Conservation (phyloP, 2,888 invertebrate species). For the Hypomecis atomaria region DNA sequence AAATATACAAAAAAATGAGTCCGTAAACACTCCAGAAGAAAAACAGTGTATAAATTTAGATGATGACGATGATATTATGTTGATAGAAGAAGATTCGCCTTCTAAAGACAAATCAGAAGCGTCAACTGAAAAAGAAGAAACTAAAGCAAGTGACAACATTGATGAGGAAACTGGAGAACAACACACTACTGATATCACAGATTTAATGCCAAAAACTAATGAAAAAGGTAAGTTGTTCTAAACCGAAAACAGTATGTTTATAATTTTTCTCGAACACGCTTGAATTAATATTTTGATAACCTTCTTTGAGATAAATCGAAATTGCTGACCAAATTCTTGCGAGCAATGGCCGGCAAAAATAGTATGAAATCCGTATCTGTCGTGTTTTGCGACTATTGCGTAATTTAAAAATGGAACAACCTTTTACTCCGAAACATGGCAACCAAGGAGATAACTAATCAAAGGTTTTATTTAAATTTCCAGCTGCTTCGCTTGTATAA, state of each 20-base stretch:
- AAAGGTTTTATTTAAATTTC: too few species aligned
- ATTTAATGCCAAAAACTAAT: slow-evolving; percentile 34
- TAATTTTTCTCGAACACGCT: neutral
- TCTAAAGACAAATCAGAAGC: slow-evolving; percentile 42
- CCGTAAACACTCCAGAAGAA: slow-evolving; percentile 36
- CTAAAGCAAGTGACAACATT: slow-evolving; percentile 30
- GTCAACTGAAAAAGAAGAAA: slow-evolving; percentile 34
- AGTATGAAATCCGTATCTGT: too few species aligned
- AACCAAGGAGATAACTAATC: too few species aligned
- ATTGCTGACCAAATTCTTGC: too few species aligned
- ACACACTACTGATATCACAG: slow-evolving; percentile 25
- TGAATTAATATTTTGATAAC: too few species aligned
- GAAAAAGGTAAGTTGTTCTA: slow-evolving; percentile 46
- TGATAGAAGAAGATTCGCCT: slow-evolving; percentile 71
- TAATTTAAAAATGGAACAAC: too few species aligned
- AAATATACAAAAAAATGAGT: slow-evolving; percentile 23
- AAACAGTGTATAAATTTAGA: slow-evolving; percentile 69
- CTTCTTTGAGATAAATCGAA: too few species aligned
- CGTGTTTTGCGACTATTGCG: too few species aligned
- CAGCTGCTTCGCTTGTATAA: too few species aligned
- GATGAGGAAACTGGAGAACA: slow-evolving; percentile 43
- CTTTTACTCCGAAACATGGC: too few species aligned
- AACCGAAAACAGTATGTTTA: neutral
- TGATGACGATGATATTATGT: slow-evolving; percentile 77
- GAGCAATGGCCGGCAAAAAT: too few species aligned